These are phyloP conservation scores for Meteorus colon DNA, from an alignment of 2,888 invertebrate species.

Conservation along the genomic window DNA sequence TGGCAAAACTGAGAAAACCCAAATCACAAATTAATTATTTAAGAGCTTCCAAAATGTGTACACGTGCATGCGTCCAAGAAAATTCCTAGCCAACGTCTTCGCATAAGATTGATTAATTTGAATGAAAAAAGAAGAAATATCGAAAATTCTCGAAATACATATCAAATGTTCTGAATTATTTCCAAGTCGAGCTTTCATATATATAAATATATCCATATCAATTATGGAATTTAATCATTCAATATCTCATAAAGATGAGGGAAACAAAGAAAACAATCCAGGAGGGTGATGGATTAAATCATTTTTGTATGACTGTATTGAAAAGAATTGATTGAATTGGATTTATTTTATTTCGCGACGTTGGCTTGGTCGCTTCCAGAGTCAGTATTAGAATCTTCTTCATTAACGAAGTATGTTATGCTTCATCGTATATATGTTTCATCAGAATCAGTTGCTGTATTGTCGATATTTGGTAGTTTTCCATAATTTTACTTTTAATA, in stretches of 20 bases:
- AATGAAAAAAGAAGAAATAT: neutral
- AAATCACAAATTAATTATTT: slow-evolving; percentile 57
- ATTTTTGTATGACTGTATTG: too few relatives aligned
- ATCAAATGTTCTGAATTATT: slow-evolving; percentile 59
- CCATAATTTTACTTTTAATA: neutral
- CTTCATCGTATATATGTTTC: slow-evolving; percentile 13
- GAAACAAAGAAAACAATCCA: too few relatives aligned
- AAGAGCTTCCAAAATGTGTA: slow-evolving; percentile 65
- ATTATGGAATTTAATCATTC: neutral
- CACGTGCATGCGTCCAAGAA: slow-evolving; percentile 54
- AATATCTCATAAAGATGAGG: too few relatives aligned
- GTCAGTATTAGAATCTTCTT: slow-evolving; percentile 62
- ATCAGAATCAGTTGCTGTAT: slow-evolving; percentile 41
- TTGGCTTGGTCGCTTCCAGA: slow-evolving; percentile 67
- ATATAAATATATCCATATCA: slow-evolving; percentile 15
- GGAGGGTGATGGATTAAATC: too few relatives aligned
- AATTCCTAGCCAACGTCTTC: slow-evolving; percentile 63
- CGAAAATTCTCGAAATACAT: slow-evolving; percentile 54
- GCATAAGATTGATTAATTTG: neutral
- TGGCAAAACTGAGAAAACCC: slow-evolving; percentile 37
- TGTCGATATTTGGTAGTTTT: slow-evolving; percentile 44
- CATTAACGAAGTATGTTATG: slow-evolving; percentile 41
- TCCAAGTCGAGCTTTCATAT: slow-evolving; percentile 9
- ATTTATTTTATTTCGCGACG: slow-evolving; percentile 38
- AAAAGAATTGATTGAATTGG: neutral